A percentile compares a stretch with the other conserved stretches of the same genome.
Conservation (phyloP, 2,888 invertebrate genomes). For the Idaea biselata region DNA sequence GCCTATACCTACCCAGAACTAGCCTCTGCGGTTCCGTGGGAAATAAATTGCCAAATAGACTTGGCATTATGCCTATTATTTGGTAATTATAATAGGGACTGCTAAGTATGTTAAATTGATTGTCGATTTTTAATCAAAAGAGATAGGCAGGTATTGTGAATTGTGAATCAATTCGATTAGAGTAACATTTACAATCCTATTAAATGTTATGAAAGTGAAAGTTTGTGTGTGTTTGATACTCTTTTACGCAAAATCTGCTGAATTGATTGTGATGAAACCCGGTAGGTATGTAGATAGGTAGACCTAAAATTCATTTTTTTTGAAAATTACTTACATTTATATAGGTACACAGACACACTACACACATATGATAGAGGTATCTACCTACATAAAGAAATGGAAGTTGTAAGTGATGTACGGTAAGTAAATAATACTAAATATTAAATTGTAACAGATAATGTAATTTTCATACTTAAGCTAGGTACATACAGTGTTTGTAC, state of each 20-base stretch:
- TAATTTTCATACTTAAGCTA: not conserved
- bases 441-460: not conserved
- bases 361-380: too few relatives aligned
- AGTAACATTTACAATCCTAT: not conserved
- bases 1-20: not conserved
- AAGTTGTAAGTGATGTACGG: not conserved
- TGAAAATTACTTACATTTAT: too few relatives aligned
- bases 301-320: too few relatives aligned
- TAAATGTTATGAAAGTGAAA: too few relatives aligned
- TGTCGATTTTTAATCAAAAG: not conserved
- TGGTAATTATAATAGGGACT: not conserved
- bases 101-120: not conserved
- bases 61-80: not conserved
- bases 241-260: too few relatives aligned
- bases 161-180: not conserved
- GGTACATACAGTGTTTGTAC: not conserved
- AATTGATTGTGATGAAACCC: too few relatives aligned
- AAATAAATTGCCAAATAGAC: not conserved
- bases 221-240: too few relatives aligned
- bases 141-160: not conserved
- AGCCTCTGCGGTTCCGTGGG: not conserved
- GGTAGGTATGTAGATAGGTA: too few relatives aligned
- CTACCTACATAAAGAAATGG: not conserved
- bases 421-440: conserved; percentile 6
- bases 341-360: too few relatives aligned